Percentiles rank a stretch among this genome's conserved stretches.
These are phyloP conservation scores for Anticlea derivata DNA, from an alignment of 2,888 invertebrate species.

Conservation along the genomic window DNA sequence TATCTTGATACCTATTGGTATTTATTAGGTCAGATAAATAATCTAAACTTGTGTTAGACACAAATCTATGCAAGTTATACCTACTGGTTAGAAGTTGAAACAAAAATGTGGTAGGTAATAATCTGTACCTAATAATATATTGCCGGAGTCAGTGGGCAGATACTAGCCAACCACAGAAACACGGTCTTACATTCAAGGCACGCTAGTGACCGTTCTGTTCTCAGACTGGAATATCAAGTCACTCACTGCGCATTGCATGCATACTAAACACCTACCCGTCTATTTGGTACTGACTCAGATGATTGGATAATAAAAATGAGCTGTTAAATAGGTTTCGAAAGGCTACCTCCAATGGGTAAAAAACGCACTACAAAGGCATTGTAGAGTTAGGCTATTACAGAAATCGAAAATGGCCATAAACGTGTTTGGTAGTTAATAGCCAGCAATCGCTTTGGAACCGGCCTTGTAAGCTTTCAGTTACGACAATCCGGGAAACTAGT, in stretches of 20 bases:
- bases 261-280: slow-evolving; percentile 51
- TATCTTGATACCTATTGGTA: no score
- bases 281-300: slow-evolving; percentile 33
- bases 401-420: slow-evolving; percentile 26
- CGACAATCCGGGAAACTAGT: slow-evolving; percentile 46
- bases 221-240: slow-evolving; percentile 66
- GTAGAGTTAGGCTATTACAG: slow-evolving; percentile 20
- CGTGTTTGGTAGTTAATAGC: slow-evolving; percentile 21
- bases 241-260: slow-evolving; percentile 44
- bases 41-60: no score
- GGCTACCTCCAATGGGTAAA: slow-evolving; percentile 13
- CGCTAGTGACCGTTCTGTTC: slow-evolving; percentile 63
- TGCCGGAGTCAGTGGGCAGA: not conserved
- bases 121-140: not conserved
- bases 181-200: slow-evolving; percentile 60
- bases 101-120: not conserved
- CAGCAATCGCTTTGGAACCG: slow-evolving; percentile 33
- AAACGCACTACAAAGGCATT: slow-evolving; percentile 13
- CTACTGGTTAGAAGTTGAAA: not conserved
- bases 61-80: no score
- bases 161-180: slow-evolving; percentile 24
- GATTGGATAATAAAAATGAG: slow-evolving; percentile 33
- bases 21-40: no score
- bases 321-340: slow-evolving; percentile 9
- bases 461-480: slow-evolving; percentile 49